Evolutionary conservation across 2,113 vertebrate species (phyloP).

Genomic region (Egretta garzetta): DNA sequence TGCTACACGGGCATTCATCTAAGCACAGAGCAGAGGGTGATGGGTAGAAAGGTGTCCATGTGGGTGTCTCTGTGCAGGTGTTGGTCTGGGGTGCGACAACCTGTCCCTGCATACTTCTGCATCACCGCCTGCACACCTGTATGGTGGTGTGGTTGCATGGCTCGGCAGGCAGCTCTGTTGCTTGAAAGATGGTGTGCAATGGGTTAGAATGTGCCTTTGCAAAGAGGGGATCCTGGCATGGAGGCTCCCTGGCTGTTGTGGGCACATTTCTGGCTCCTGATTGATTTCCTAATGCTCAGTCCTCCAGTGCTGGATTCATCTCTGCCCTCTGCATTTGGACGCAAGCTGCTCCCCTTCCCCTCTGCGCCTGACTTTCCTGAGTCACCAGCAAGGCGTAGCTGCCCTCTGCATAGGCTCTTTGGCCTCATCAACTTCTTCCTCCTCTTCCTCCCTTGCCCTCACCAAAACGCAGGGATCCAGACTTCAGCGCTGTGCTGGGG

Average conservation of each 20-base stretch:
- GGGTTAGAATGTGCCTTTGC: not conserved
- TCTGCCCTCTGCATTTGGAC: not conserved
- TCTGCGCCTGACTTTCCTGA: not conserved
- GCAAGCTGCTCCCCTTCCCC: not conserved
- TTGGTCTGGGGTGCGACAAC: accelerated
- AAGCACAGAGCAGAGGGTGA: not conserved
- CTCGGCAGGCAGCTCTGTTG: accelerated
- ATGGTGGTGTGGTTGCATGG: accelerated
- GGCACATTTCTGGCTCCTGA: not conserved
- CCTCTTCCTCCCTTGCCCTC: not conserved
- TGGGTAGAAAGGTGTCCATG: not conserved
- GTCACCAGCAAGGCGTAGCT: not conserved
- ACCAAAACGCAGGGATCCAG: not conserved
- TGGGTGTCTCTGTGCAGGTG: not conserved
- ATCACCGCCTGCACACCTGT: accelerated
- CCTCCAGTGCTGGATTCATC: not conserved
- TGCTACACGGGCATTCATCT: not conserved
- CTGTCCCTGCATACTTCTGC: accelerated
- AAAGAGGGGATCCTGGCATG: not conserved
- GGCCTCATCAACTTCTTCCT: not conserved
- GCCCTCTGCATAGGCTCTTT: not conserved
- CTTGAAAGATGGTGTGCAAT: accelerated
- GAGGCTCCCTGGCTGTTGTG: not conserved
- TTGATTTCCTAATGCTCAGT: not conserved
- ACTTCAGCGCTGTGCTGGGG: not conserved